Conservation (phyloP, 2,888 invertebrate genomes). For the Melanotus villosus region DNA sequence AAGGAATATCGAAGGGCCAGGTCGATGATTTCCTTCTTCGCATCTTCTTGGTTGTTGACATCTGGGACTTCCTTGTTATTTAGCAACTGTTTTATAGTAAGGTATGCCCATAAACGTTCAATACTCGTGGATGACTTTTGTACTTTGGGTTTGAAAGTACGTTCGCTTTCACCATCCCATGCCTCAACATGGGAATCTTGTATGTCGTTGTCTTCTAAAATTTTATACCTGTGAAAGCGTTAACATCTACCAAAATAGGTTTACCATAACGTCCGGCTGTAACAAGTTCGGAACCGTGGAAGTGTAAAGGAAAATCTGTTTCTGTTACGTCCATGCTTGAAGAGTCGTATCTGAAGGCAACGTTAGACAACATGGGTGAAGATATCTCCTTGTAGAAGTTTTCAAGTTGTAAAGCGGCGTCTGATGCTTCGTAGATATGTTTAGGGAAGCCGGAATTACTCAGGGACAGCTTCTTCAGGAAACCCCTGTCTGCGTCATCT, state of each 20-base stretch:
- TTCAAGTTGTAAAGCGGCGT: constrained; percentile 66
- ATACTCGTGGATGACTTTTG: not conserved
- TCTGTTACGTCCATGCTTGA: constrained; percentile 67
- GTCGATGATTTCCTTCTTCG: constrained; percentile 59
- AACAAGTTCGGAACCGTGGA: constrained; percentile 73
- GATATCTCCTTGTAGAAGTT: constrained; percentile 67
- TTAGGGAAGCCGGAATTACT: constrained; percentile 67
- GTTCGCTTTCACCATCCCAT: not conserved
- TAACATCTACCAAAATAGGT: no score
- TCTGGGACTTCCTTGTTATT: constrained; percentile 64
- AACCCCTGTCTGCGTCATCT: constrained; percentile 65
- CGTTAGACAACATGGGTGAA: constrained; percentile 66
- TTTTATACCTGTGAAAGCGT: not conserved
- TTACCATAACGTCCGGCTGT: constrained; percentile 69
- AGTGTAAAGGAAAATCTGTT: constrained; percentile 70
- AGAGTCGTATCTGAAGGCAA: constrained; percentile 54
- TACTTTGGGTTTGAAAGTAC: not conserved
- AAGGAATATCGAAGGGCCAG: constrained; percentile 58
- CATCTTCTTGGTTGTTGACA: constrained; percentile 47
- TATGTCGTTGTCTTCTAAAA: not conserved
- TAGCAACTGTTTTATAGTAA: constrained; percentile 73
- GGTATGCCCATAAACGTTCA: constrained; percentile 72
- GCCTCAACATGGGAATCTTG: not conserved
- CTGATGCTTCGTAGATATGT: constrained; percentile 67
- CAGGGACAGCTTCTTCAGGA: constrained; percentile 66